Percentiles rank a stretch among this genome's conserved stretches.
Evolutionary conservation across 2,797 vertebrate species (phyloP).

Genomic region (Parauchenoglanis ngamensis): DNA sequence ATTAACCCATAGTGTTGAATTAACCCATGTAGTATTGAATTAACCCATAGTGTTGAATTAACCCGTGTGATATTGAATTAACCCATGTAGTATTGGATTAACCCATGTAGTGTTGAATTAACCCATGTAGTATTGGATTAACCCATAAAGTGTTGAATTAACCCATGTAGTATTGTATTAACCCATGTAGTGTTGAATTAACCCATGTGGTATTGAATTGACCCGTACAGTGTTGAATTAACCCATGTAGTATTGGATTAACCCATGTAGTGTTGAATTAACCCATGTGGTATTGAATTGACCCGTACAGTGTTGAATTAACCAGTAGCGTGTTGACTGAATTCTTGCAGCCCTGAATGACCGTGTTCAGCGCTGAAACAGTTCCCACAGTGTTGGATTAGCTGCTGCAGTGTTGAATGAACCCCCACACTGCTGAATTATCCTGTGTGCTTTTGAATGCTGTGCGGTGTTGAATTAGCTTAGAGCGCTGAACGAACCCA

Average conservation of each 20-base stretch:
- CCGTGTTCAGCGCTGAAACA: too few relatives aligned
- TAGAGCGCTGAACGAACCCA: too few relatives aligned
- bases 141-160: too few relatives aligned
- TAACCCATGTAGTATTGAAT: neutral
- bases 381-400: too few relatives aligned
- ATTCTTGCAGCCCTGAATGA: neutral
- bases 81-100: neutral
- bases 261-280: neutral
- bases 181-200: neutral
- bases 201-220: neutral
- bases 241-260: neutral
- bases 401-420: neutral
- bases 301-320: neutral
- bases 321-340: neutral
- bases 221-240: neutral
- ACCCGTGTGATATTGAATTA: neutral
- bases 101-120: neutral
- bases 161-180: too few relatives aligned
- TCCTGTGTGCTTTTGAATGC: neutral
- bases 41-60: neutral
- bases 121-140: too few relatives aligned
- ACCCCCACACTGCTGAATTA: neutral
- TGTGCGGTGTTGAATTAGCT: neutral
- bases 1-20: neutral
- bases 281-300: too few relatives aligned